A percentile compares a stretch with the other conserved stretches of the same genome.
These are phyloP conservation scores for Rhagium mordax DNA, from an alignment of 2,888 invertebrate genomes.

Conservation along the genomic window DNA sequence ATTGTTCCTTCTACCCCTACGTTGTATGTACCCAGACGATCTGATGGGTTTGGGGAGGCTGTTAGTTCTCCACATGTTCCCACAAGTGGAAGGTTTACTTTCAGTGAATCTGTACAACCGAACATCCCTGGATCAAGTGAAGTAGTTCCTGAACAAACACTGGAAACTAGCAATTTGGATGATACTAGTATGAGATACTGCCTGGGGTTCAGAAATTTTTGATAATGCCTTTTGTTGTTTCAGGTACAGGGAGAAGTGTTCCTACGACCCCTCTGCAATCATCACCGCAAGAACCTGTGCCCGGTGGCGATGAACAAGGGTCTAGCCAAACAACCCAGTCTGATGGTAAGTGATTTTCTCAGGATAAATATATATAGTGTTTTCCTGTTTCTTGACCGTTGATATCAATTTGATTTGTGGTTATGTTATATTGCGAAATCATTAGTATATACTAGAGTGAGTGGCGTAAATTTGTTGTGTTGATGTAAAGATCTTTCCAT, in stretches of 20 bases:
- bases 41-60: conserved; percentile 92
- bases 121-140: conserved; percentile 55
- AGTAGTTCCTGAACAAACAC: conserved; percentile 66
- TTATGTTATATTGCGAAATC: no score
- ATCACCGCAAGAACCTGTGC: conserved; percentile 73
- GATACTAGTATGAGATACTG: conserved; percentile 64
- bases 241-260: conserved; percentile 78
- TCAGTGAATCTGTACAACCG: conserved; percentile 72
- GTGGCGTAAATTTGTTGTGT: no score
- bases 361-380: neutral
- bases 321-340: conserved; percentile 58
- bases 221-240: conserved; percentile 54
- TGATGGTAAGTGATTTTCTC: conserved; percentile 56
- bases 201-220: conserved; percentile 47
- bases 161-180: conserved; percentile 63
- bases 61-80: conserved; percentile 91
- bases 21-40: conserved; percentile 84
- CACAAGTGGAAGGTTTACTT: conserved; percentile 76
- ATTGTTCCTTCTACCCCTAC: conserved; percentile 94
- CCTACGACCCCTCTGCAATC: conserved; percentile 79
- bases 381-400: no score
- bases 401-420: no score
- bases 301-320: conserved; percentile 62
- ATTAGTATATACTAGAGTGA: no score
- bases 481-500: no score